Evolutionary conservation across 1,140 invertebrate species (phyloP), one percentile per base, ranked within the genome.

Genomic region (Hyles euphorbiae): DNA sequence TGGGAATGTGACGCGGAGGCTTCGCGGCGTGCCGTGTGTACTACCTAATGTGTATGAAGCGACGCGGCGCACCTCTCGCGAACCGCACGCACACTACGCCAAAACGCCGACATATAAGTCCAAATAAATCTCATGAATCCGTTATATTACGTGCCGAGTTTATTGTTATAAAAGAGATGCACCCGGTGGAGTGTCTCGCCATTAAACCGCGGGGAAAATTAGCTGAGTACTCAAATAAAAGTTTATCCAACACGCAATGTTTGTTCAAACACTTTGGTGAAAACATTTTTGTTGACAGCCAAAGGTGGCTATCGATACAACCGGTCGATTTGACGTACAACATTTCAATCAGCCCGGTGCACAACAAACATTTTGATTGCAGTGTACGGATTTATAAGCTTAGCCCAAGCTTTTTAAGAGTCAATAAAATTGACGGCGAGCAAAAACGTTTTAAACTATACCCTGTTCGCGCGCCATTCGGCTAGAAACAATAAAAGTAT

Each of bases 391-490:
- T 66, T 78, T 81, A 78, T 71, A 78, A 75, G 82, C 73, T 78
- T 74, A 74, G 63, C 70, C 65, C 68, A 60, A 71, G 72, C 72
- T 80, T 82, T 63, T 83, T 76, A 78, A 79, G 74, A 78, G 81
- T 84, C 79, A 84, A 83, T 79, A 82, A 67, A 83, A 82, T 84
- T 77, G 78, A 63, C 63, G 75, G 72, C 68, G 72, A 71, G 81
- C 72, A 77, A 70, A 40, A 40, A 40, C 2, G 36, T 40, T 40
- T 40, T 5, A 40, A 70, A 75, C 75, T 73, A 62, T 66, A 79
- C 65, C 65, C 73, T 73, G 76, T 79, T 68, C 66, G 68, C 68
- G 65, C 73, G 76, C 63, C 73, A 77, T 83, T 81, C 79, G 70
- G 70, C 51, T 76, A 79, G 61, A 76, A 81, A 83, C 78, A 83